Percentiles rank a stretch among this genome's conserved stretches.
Conservation (phyloP, 2,113 vertebrate genomes). For the Chauna torquata region DNA sequence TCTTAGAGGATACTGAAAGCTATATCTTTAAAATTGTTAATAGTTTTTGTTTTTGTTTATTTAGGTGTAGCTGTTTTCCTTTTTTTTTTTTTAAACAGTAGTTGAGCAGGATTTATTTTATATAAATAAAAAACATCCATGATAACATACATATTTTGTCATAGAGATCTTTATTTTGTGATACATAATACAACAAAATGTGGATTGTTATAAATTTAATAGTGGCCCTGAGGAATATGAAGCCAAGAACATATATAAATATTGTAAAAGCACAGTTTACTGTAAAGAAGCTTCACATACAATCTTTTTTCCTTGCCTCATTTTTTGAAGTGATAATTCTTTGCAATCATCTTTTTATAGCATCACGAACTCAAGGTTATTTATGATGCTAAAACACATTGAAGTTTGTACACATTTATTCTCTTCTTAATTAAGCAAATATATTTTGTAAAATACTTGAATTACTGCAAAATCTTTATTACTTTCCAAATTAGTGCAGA, state of each 20-base stretch:
- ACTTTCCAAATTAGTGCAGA: background rate
- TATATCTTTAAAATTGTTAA: background rate
- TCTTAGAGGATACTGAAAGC: background rate
- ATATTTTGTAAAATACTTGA: background rate
- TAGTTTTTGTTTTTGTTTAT: background rate
- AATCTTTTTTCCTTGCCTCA: too few species aligned
- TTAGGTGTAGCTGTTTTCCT: background rate
- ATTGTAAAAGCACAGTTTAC: too few species aligned
- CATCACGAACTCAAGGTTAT: too few species aligned
- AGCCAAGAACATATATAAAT: too few species aligned
- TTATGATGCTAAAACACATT: background rate
- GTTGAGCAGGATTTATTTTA: background rate
- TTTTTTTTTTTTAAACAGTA: background rate
- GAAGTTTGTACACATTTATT: background rate
- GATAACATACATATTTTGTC: background rate
- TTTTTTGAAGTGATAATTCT: too few species aligned
- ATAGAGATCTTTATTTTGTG: background rate
- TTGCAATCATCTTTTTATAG: too few species aligned
- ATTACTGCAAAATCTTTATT: background rate
- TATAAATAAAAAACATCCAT: background rate
- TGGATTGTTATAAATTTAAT: too few species aligned
- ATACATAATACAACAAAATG: too few species aligned
- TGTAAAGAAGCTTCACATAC: too few species aligned
- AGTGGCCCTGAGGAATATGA: too few species aligned
- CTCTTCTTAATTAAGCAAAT: background rate